Base-by-base conservation (phyloP, 2,797 vertebrate genomes). In the Lophotriccus pileatus region DNA sequence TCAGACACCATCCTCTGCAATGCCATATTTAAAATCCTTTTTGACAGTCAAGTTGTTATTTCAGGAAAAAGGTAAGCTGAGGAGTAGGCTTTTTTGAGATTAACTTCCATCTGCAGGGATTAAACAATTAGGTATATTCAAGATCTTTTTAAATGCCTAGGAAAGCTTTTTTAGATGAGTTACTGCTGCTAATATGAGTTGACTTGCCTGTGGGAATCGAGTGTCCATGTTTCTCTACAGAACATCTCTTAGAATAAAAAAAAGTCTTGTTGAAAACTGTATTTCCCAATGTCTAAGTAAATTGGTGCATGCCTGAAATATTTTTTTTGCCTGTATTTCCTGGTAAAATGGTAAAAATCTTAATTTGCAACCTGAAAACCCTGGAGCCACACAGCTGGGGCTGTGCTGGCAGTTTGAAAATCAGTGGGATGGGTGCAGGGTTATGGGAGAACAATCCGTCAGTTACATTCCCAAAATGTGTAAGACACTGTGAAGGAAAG, bases 81-180 rank as follows among this genome's bases (percentile, higher is more conserved):
- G 70, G 80, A 77, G 11, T n/a, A 41, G 52, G 39, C 77, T 76
- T 90, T 77, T 63, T 66, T 59, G 62, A 50, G 93, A 83, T 94
- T 87, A 87, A 96, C 97, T 81, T 93, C 47, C 7, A 20, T 76
- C 63, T 93, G 70, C 74, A 83, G 85, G 58, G 15, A 75, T 79
- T 84, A 96, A 94, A 93, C 82, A 94, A 73, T 90, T 80, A 95
- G 50, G 20, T 83, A 56, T 81, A 80, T 69, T 22, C 90, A 89
- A 73, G 43, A 77, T 76, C 58, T 84, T 88, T 37, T 84, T 95
- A 87, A 90, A 85, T 82, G 32, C 36, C 34, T 80, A 37, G 7
- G 20, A 82, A 82, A 44, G 12, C 46, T 66, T 84, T 87, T 64
- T 34, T 72, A 53, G 46, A 78, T 43, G 30, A 68, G 27, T 50